These are phyloP conservation scores for Indicator maculatus DNA, from an alignment of 2,113 vertebrate species.

Conservation along the genomic window DNA sequence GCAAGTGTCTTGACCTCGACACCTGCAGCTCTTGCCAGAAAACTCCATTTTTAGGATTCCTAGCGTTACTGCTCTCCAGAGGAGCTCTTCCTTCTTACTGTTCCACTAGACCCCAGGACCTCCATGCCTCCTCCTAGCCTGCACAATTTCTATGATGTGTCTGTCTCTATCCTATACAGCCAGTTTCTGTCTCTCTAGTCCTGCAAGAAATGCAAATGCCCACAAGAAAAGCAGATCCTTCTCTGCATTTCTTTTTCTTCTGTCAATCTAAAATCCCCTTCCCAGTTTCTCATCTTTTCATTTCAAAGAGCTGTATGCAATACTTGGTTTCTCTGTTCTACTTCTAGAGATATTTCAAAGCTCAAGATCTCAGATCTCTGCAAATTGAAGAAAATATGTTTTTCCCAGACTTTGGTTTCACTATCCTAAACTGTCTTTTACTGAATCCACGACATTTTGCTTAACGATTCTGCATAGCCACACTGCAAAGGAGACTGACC, in stretches of 20 bases:
- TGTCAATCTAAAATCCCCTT: background rate
- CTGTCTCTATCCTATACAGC: background rate
- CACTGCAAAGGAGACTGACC: background rate
- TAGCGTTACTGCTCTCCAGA: background rate
- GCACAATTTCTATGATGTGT: background rate
- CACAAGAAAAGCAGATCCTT: background rate
- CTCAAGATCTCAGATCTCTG: background rate
- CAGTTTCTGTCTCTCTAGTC: background rate
- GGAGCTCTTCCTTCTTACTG: background rate
- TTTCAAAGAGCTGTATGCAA: background rate
- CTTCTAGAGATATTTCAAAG: background rate
- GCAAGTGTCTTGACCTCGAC: background rate
- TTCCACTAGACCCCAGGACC: background rate
- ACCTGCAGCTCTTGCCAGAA: background rate
- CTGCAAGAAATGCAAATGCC: background rate
- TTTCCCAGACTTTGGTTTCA: background rate
- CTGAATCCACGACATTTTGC: background rate
- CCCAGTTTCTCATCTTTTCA: background rate
- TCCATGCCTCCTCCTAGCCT: background rate
- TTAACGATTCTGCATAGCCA: background rate
- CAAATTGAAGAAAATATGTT: background rate
- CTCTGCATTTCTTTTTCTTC: background rate
- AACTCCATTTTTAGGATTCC: background rate
- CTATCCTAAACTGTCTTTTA: background rate
- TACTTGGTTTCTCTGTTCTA: background rate